These are phyloP conservation scores for Hanleya hanleyi DNA, from an alignment of 2,888 invertebrate genomes.

Conservation along the genomic window DNA sequence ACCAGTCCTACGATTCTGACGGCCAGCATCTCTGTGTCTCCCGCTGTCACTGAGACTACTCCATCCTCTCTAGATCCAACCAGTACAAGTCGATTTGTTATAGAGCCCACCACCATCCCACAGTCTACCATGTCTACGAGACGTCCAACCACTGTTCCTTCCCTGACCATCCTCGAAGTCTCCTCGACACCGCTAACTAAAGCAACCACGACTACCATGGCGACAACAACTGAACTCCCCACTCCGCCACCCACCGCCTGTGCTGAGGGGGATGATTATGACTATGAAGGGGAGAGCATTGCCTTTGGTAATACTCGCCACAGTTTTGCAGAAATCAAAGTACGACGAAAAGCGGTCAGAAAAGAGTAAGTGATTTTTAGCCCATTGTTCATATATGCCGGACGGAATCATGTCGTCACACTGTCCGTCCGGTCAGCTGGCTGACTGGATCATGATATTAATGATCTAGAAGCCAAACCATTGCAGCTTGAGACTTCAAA, in stretches of 20 bases:
- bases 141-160: not conserved
- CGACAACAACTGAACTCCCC: conserved; percentile 14
- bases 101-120: not conserved
- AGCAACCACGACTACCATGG: conserved; percentile 28
- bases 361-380: conserved; percentile 62
- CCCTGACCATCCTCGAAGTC: not conserved
- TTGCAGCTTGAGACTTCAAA: too few relatives aligned
- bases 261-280: conserved; percentile 39
- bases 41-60: not conserved
- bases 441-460: too few relatives aligned
- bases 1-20: not conserved
- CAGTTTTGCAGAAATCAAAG: conserved; percentile 81
- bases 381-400: too few relatives aligned
- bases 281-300: conserved; percentile 83
- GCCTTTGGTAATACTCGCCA: conserved; percentile 89
- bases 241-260: conserved; percentile 40
- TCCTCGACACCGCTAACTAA: conserved; percentile 31
- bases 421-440: too few relatives aligned
- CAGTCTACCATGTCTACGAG: not conserved
- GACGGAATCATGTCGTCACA: too few relatives aligned
- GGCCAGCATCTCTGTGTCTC: not conserved
- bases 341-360: conserved; percentile 65
- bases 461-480: too few relatives aligned
- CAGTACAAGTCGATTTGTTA: not conserved
- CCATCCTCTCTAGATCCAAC: not conserved